A percentile compares a stretch with the other conserved stretches of the same genome.
Conservation (phyloP, 2,113 vertebrate genomes). For the Odobenus rosmarus region DNA sequence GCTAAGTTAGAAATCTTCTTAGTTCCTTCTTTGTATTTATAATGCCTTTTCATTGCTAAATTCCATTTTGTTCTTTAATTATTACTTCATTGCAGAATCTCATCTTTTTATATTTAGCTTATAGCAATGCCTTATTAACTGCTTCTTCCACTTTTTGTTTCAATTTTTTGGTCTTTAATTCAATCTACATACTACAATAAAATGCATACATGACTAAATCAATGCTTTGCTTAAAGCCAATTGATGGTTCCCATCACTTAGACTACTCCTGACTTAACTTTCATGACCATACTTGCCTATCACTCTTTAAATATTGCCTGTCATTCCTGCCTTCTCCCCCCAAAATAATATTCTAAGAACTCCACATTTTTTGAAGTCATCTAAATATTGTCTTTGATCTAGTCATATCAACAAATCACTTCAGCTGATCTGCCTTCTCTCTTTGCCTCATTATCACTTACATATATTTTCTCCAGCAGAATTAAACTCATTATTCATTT, state of each 20-base stretch:
- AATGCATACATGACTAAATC: not conserved
- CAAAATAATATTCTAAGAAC: not conserved
- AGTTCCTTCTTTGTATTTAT: not conserved
- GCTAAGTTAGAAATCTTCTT: not conserved
- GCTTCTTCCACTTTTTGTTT: not conserved
- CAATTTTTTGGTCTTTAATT: not conserved
- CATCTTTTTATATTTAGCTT: not conserved
- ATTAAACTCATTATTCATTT: not conserved
- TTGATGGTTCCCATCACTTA: too few relatives aligned
- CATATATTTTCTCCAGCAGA: not conserved
- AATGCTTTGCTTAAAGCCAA: not conserved
- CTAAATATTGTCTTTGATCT: not conserved
- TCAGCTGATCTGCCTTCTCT: not conserved
- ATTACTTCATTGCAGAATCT: not conserved
- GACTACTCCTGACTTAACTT: not conserved
- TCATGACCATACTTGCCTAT: not conserved
- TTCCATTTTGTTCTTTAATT: not conserved
- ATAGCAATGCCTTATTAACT: accelerated
- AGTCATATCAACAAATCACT: not conserved
- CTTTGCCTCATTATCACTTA: not conserved
- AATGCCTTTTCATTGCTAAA: not conserved
- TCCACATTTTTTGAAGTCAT: not conserved
- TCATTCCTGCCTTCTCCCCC: not conserved
- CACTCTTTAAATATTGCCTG: not conserved
- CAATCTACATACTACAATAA: not conserved